A percentile compares a stretch with the other conserved stretches of the same genome.
Evolutionary conservation across 2,888 invertebrate species (phyloP).

Genomic region (Tiliacea citrago): DNA sequence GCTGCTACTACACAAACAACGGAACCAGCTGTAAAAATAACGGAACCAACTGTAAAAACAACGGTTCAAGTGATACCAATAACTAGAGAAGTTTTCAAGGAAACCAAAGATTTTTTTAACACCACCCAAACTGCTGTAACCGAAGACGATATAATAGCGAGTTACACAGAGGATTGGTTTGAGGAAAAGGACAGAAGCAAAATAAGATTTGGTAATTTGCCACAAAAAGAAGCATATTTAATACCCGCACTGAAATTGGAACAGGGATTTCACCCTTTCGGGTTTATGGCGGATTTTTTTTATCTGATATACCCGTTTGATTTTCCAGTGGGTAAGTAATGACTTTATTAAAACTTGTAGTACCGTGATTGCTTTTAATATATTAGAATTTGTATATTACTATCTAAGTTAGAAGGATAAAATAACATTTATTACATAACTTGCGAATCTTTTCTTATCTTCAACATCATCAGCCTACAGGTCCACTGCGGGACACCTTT

Average conservation of each 20-base stretch:
- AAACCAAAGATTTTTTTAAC: slow-evolving; percentile 71
- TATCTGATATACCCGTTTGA: slow-evolving; percentile 92
- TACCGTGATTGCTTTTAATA: slow-evolving; percentile 17
- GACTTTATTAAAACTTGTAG: slow-evolving; percentile 35
- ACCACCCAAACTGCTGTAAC: slow-evolving; percentile 76
- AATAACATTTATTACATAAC: not conserved
- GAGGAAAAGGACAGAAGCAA: slow-evolving; percentile 82
- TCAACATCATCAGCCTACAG: not conserved
- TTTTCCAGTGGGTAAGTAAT: slow-evolving; percentile 91
- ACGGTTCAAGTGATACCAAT: slow-evolving; percentile 81
- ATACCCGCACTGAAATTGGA: slow-evolving; percentile 90
- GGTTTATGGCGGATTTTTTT: slow-evolving; percentile 91
- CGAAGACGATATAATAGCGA: slow-evolving; percentile 78
- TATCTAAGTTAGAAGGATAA: not conserved
- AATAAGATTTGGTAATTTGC: slow-evolving; percentile 87
- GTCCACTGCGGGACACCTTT: not conserved
- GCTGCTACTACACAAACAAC: slow-evolving; percentile 45
- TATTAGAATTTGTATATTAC: not conserved
- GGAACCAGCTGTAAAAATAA: slow-evolving; percentile 19
- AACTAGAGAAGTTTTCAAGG: slow-evolving; percentile 80
- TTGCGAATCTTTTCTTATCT: not conserved
- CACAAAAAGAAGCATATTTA: slow-evolving; percentile 87
- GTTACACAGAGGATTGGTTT: slow-evolving; percentile 84
- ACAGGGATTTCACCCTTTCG: slow-evolving; percentile 91
- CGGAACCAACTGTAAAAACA: slow-evolving; percentile 40